phyloP scores from a whole-genome alignment of 2,888 invertebrate genomes.

The Selenia dentaria region DNA sequence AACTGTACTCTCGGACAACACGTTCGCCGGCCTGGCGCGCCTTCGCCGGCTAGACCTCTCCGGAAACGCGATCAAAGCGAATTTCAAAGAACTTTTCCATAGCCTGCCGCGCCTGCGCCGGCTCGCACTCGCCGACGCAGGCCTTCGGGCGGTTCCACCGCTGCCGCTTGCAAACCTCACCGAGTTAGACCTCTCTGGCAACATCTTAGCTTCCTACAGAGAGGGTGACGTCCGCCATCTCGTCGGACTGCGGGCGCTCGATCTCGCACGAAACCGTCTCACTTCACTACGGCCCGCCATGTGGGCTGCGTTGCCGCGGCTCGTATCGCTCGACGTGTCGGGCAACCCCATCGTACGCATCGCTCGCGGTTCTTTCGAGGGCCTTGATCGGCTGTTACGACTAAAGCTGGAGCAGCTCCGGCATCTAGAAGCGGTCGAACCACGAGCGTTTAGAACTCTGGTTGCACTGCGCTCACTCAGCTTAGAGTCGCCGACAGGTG shows the following conservation, averaged over 20 bases:
- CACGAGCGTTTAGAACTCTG: constrained; percentile 87
- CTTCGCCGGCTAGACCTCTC: constrained; percentile 90
- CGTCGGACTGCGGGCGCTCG: constrained; percentile 86
- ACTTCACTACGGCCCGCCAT: constrained; percentile 87
- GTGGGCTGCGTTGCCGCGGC: constrained; percentile 86
- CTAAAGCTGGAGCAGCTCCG: constrained; percentile 88
- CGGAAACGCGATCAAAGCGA: constrained; percentile 89
- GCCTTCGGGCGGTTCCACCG: constrained; percentile 87
- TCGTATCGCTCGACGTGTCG: constrained; percentile 90
- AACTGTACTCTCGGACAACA: constrained; percentile 92
- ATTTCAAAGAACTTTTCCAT: constrained; percentile 92
- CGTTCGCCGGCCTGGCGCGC: constrained; percentile 89
- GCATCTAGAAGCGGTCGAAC: constrained; percentile 87
- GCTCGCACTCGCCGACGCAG: constrained; percentile 88
- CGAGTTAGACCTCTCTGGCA: constrained; percentile 89
- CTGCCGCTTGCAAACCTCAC: constrained; percentile 87
- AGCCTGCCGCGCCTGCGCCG: constrained; percentile 89
- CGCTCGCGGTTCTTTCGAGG: constrained; percentile 85
- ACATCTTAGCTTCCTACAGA: constrained; percentile 86
- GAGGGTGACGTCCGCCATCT: constrained; percentile 87
- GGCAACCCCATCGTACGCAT: constrained; percentile 91
- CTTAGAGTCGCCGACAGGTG: constrained; percentile 85
- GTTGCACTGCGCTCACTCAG: constrained; percentile 86
- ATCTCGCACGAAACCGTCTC: constrained; percentile 89
- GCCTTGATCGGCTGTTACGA: constrained; percentile 87